Base-by-base conservation (phyloP, 2,888 invertebrate species). In the Cetonia aurata region DNA sequence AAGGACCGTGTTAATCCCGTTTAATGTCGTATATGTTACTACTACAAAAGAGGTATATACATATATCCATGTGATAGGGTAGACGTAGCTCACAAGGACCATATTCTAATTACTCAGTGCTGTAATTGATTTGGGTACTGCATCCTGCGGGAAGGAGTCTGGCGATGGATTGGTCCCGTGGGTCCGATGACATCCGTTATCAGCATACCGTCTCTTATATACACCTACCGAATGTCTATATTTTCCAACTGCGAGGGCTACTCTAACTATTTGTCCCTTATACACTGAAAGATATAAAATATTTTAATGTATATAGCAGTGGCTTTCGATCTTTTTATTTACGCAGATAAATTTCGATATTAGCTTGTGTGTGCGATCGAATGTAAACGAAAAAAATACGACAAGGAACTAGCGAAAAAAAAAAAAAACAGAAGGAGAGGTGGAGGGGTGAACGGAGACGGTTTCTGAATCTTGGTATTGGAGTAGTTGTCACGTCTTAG, bases 401-500 rank as follows among this genome's bases (percentile, higher is more conserved):
- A 25, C 3, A 1, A 25, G 3, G 25, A 25, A 13, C 37, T 56
- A 37, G 6, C 37, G 56, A n/a, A 13, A 8, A 37, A 37, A 37
- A 56, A 13, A 13, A 56, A 31, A 46, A 13, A 48, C 25, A 48
- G 2, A 46, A 46, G 13, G 25, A 46, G 25, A 60, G 8, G 12
- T 8, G 13, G 48, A 48, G 13, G 13, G 13, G 46, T 46, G 48
- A 60, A 48, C 33, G 60, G 44, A 31, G 42, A 53, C 15, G 25
- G 67, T 59, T 52, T 60, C 50, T 65, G 78, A 81, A 81, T 80
- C 82, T 81, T 80, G 79, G 79, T 77, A 76, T 78, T 77, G 76
- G 77, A 78, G 77, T 76, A 80, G 77, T 80, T 80, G 81, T 82
- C 82, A 81, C 82, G 81, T 79, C 75, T 75, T 75, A 76, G 78